Percentiles rank a stretch among this genome's conserved stretches.
Conservation (phyloP, 2,113 vertebrate species). For the Callithrix jacchus region DNA sequence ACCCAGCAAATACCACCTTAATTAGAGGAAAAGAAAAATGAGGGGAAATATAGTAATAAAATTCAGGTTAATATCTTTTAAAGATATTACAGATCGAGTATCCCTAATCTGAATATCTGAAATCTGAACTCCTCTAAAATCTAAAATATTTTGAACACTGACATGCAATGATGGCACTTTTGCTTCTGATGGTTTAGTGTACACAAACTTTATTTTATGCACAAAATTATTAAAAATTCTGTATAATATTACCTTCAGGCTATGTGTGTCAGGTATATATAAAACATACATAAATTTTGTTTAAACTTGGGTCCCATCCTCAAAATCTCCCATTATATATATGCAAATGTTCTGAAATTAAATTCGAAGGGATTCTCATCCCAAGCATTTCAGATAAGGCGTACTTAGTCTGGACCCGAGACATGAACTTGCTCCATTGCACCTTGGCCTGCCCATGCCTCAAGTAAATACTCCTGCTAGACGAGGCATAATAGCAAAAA, state of each 20-base stretch:
- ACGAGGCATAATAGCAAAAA: not conserved
- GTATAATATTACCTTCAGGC: not conserved
- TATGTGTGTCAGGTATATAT: not conserved
- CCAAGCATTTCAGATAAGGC: not conserved
- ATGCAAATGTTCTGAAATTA: not conserved
- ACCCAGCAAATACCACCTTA: not conserved
- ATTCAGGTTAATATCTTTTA: not conserved
- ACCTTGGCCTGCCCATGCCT: not conserved
- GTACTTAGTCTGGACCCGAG: not conserved
- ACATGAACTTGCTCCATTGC: not conserved
- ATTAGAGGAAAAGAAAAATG: not conserved
- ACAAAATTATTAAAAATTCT: not conserved
- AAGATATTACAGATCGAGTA: not conserved
- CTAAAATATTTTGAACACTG: not conserved
- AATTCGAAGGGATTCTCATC: not conserved
- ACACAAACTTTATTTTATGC: not conserved
- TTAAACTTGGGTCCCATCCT: not conserved
- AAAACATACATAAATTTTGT: not conserved
- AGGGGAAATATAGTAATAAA: not conserved
- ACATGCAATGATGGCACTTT: not conserved
- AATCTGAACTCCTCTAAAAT: not conserved
- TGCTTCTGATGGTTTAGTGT: not conserved
- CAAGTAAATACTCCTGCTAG: not conserved
- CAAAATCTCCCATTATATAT: not conserved
- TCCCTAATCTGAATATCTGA: not conserved